Evolutionary conservation across 2,888 invertebrate genomes (phyloP).

Genomic region (Ferdinandea cuprea): DNA sequence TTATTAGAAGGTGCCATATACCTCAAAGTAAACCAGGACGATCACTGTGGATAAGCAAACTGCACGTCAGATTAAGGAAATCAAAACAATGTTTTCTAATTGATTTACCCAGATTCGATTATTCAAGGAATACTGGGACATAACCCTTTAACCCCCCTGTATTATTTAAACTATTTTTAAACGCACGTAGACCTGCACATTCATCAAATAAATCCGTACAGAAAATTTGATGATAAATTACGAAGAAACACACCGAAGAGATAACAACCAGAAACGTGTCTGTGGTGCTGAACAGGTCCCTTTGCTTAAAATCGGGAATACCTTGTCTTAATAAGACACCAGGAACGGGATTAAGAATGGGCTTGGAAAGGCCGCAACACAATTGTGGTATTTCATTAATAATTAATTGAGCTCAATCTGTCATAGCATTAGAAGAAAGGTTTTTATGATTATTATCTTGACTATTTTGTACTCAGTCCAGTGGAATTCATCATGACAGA

Average conservation of each 20-base stretch:
- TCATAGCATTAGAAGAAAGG: conserved; percentile 52
- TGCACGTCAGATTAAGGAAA: too few relatives aligned
- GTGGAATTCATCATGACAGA: conserved; percentile 30
- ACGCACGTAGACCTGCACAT: neutral
- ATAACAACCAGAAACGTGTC: neutral
- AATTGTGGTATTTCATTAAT: conserved; percentile 59
- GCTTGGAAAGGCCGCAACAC: conserved; percentile 23
- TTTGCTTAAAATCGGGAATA: too few relatives aligned
- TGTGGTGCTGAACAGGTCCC: neutral
- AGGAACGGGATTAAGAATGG: neutral
- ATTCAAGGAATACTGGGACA: too few relatives aligned
- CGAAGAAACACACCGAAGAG: conserved; percentile 3
- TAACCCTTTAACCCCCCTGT: too few relatives aligned
- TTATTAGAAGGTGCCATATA: too few relatives aligned
- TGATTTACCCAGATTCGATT: too few relatives aligned
- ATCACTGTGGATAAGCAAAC: too few relatives aligned
- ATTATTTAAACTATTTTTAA: too few relatives aligned
- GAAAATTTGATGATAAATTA: conserved; percentile 31
- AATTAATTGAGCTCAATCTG: conserved; percentile 54
- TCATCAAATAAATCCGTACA: conserved; percentile 29
- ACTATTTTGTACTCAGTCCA: neutral
- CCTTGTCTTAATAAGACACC: neutral
- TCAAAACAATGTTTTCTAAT: too few relatives aligned
- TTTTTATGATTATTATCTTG: conserved; percentile 44
- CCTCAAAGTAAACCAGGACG: too few relatives aligned